Evolutionary conservation across 2,113 vertebrate species (phyloP), one percentile per base, ranked within the genome.

Genomic region (Eulemur macaco): DNA sequence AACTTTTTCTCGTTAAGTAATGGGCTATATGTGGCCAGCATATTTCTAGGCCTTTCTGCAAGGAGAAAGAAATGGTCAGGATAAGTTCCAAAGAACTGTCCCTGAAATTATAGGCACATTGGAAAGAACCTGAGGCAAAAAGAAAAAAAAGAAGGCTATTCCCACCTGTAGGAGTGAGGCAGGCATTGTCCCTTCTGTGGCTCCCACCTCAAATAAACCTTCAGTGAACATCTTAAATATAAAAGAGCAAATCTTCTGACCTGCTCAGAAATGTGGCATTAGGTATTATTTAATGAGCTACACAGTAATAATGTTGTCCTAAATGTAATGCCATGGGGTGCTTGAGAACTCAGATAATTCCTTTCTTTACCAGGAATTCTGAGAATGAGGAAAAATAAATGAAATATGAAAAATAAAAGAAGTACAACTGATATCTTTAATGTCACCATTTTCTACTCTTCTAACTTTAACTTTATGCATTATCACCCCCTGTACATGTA

Each of bases 1-100:
- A 93, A 86, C 18, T 21, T 94, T 29, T 77, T 89, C 89, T 50
- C 27, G 50, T 89, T 86, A 96, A 89, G 42, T 89, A 94, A 95
- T 86, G 54, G 50, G 20, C 25, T 74, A 2, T 64, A 27, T 78
- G 42, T 73, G 14, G 29, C 54, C 11, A 66, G 73, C 21, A 85
- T 83, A 93, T 86, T 93, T 91, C 50, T 68, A 82, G n/a, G 5
- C 31, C 60, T 88, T 37, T 13, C 39, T 83, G 29, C 8, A 74
- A 29, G 31, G 27, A 66, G 54, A 77, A 89, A 39, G 42, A 34
- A 92, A 58, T 45, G 21, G 6, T 14, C 9, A 87, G 27, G 58
- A 27, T 52, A 60, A 39, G 3, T 60, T 92, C 21, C 63, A 64
- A 64, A 63, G 45, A 52, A 25, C 2, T 27, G 3, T 7, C 39